Evolutionary conservation across 1,140 invertebrate genomes (phyloP), one percentile per base, ranked within the genome.

Genomic region (Pogonognathellus flavescens): DNA sequence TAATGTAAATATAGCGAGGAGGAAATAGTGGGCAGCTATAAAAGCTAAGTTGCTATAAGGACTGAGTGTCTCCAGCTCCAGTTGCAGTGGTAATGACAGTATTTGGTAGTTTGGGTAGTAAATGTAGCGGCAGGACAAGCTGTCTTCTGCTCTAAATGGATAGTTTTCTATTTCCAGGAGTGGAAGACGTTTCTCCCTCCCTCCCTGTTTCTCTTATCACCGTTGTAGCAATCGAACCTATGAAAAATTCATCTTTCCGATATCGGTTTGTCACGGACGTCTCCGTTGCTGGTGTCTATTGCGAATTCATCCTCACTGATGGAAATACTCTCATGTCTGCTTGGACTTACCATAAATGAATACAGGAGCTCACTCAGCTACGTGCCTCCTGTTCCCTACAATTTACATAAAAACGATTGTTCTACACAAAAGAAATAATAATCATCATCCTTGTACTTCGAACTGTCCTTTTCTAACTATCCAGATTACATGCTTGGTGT

Each of bases 221-320:
- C 22, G 22, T 41, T 41, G 31, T 41, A 41, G 31, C 62, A 66
- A 66, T 66, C 62, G 62, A 66, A 25, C 66, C 41, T 72, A 86
- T 86, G 86, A 86, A 86, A 84, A 86, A 86, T 86, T 86, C 76
- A 86, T 81, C 86, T 84, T 59, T 72, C 59, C 72, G 83, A 86
- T 86, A 84, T 82, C 86, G 84, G 14, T 82, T 86, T 86, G 86
- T 86, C 86, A 86, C 86, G 86, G 62, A 86, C 80, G 10, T 80
- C 80, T 82, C 52, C 18, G 8, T 16, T 81, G 16, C 80, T 18
- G 11, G 18, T 14, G n/a, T 31, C 66, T 18, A 18, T 22, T 72
- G n/a, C 14, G 49, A 83, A 49, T 83, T 55, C 49, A n/a, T n/a
- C n/a, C 62, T 83, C 18, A 20, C 50, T 83, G 57, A 83, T 83